Conservation (phyloP, 2,888 invertebrate species). For the Tanytarsus gracilentus region DNA sequence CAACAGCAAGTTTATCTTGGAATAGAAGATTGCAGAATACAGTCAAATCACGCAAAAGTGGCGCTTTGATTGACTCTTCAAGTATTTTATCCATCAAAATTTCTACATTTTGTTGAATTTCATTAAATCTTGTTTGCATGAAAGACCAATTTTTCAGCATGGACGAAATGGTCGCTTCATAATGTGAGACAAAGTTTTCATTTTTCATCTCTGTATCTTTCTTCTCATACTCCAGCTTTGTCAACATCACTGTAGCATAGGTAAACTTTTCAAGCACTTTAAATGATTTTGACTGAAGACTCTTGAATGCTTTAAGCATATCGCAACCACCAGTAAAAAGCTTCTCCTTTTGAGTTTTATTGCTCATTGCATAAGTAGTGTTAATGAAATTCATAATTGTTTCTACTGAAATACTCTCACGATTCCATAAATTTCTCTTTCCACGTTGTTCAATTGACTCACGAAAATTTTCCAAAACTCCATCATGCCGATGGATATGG, state of each 20-base stretch:
- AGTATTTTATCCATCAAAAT: background rate
- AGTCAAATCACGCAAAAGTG: background rate
- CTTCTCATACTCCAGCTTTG: background rate
- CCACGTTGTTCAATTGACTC: conserved; percentile 31
- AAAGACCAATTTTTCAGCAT: background rate
- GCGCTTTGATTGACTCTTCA: background rate
- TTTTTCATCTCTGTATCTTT: background rate
- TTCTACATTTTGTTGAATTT: background rate
- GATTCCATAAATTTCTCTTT: conserved; percentile 34
- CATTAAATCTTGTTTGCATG: background rate
- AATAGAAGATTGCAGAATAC: background rate
- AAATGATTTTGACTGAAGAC: background rate
- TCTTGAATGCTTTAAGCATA: conserved; percentile 34
- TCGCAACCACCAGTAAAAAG: conserved; percentile 37
- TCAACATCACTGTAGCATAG: background rate
- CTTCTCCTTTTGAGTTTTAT: conserved; percentile 36
- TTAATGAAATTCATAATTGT: conserved; percentile 40
- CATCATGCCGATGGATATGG: background rate
- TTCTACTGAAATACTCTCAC: conserved; percentile 40
- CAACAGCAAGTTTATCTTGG: background rate
- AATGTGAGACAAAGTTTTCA: background rate
- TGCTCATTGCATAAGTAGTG: conserved; percentile 36
- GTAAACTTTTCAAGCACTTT: background rate
- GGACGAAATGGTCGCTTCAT: background rate
- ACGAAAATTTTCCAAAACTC: conserved; percentile 31